phyloP scores from a whole-genome alignment of 2,113 vertebrate species.

The Bothrops jararaca region DNA sequence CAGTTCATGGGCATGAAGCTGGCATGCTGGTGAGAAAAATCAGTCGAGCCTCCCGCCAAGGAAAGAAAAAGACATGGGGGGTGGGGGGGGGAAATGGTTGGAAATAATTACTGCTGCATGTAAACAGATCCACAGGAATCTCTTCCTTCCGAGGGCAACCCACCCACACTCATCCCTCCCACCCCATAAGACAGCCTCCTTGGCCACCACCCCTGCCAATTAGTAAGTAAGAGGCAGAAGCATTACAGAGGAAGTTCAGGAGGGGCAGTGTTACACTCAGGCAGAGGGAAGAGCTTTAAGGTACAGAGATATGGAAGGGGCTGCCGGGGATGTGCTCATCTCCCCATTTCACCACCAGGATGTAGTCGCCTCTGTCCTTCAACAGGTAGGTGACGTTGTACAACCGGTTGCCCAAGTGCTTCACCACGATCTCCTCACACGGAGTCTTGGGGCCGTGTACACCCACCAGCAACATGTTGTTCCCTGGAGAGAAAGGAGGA shows the following conservation, averaged over 20 bases:
- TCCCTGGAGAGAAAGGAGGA: conserved; percentile 65
- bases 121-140: conserved; percentile 37
- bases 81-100: not conserved
- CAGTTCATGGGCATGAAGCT: conserved; percentile 25
- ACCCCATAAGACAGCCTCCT: not conserved
- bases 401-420: conserved; percentile 83
- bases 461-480: conserved; percentile 90
- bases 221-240: not conserved
- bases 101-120: conserved; percentile 27
- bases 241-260: not conserved
- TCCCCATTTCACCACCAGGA: conserved; percentile 90
- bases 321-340: conserved; percentile 89
- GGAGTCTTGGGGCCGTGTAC: conserved; percentile 87
- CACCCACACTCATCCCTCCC: not conserved
- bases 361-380: conserved; percentile 89
- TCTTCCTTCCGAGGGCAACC: not conserved
- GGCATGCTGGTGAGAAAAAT: conserved; percentile 18
- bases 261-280: not conserved
- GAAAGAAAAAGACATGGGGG: not conserved
- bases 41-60: not conserved
- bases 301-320: conserved; percentile 84
- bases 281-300: conserved; percentile 55
- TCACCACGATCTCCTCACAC: conserved; percentile 89
- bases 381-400: conserved; percentile 90
- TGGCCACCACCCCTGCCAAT: not conserved